Conservation (phyloP, 2,113 vertebrate species). For the Neopipo cinnamomea region DNA sequence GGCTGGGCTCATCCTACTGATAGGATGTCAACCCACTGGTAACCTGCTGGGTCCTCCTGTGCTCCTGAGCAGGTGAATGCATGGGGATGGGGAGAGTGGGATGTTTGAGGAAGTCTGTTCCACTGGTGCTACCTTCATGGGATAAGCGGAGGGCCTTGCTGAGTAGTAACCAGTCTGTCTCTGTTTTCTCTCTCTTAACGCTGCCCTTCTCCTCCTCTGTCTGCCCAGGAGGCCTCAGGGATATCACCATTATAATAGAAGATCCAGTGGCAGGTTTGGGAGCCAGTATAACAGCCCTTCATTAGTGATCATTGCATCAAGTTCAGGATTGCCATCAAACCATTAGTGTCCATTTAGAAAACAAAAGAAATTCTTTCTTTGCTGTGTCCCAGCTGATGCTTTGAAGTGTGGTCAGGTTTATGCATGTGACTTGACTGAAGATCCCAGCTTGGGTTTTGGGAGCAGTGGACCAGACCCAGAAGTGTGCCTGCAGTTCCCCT, state of each 20-base stretch:
- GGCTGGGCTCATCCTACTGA: background rate
- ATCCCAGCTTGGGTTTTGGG: constrained; percentile 7
- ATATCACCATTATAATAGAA: constrained; percentile 99
- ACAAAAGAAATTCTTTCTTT: background rate
- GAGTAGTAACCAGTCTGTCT: constrained; percentile 34
- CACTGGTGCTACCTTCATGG: background rate
- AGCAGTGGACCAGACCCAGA: background rate
- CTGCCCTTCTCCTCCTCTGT: constrained; percentile 56
- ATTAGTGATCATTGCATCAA: constrained; percentile 45
- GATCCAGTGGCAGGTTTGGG: constrained; percentile 96
- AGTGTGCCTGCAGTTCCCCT: background rate
- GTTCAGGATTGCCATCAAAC: constrained; percentile 44
- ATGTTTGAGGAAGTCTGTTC: background rate
- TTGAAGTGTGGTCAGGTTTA: background rate
- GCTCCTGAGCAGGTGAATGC: background rate
- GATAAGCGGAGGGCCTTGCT: background rate
- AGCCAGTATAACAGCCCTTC: constrained; percentile 49
- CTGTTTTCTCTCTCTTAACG: constrained; percentile 62
- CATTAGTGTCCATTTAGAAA: constrained; percentile 65
- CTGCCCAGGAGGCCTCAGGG: constrained; percentile 84
- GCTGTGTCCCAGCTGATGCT: background rate
- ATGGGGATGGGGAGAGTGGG: background rate
- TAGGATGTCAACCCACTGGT: background rate
- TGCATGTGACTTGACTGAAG: background rate
- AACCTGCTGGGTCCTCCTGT: background rate